These are phyloP conservation scores for Holotrichia oblita DNA, from an alignment of 1,140 invertebrate species.

Conservation along the genomic window DNA sequence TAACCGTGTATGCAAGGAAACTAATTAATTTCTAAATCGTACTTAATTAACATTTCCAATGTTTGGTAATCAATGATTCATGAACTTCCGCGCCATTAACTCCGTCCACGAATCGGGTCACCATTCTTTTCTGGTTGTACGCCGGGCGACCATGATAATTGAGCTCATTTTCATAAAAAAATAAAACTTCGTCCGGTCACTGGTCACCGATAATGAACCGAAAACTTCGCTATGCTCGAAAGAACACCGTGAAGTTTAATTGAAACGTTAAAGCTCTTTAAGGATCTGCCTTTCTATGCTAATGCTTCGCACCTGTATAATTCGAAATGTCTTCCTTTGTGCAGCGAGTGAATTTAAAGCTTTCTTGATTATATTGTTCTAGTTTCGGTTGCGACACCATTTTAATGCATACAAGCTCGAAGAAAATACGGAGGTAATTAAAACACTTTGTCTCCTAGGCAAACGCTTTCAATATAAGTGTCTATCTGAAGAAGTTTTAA, in stretches of 20 bases:
- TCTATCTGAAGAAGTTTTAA: background rate
- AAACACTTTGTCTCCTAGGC: background rate
- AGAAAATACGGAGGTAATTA: conserved; percentile 24
- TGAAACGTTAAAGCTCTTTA: conserved; percentile 32
- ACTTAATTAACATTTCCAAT: conserved; percentile 35
- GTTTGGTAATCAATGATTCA: conserved; percentile 29
- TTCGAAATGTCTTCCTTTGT: conserved; percentile 34
- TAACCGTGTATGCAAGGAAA: background rate
- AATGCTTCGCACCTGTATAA: conserved; percentile 25
- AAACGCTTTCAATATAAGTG: conserved; percentile 16
- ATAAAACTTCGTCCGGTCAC: conserved; percentile 25
- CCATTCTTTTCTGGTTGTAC: background rate
- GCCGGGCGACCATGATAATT: background rate
- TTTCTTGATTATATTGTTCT: conserved; percentile 34
- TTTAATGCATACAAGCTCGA: conserved; percentile 1
- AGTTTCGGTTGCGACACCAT: background rate
- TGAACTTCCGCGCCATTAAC: conserved; percentile 39
- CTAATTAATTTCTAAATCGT: conserved; percentile 34
- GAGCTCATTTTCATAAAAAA: conserved; percentile 32
- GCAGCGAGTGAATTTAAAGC: background rate
- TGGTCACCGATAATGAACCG: conserved; percentile 30
- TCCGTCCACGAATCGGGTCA: conserved; percentile 1
- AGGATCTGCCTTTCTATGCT: conserved; percentile 20
- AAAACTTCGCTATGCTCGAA: conserved; percentile 20
- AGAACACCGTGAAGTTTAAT: conserved; percentile 20